These are phyloP conservation scores for Tachyglossus aculeatus DNA, from an alignment of 2,797 vertebrate species.

Conservation along the genomic window DNA sequence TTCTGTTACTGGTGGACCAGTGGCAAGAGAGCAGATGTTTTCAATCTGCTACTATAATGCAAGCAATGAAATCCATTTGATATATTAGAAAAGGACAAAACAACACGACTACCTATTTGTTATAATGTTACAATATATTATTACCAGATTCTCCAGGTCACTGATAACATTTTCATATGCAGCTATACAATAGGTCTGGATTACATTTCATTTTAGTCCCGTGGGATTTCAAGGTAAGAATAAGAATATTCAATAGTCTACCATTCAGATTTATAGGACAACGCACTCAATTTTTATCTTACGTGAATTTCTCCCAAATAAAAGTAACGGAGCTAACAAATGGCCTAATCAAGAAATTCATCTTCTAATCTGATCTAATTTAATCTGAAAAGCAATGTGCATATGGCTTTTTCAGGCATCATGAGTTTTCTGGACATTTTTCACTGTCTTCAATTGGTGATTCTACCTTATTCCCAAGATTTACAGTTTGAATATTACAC, in stretches of 20 bases:
- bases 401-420: too few species aligned
- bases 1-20: constrained; percentile 53
- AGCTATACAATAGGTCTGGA: constrained; percentile 43
- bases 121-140: constrained; percentile 59
- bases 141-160: constrained; percentile 61
- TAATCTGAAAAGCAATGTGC: too few species aligned
- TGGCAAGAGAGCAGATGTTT: constrained; percentile 86
- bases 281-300: constrained; percentile 26
- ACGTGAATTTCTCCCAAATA: constrained; percentile 37
- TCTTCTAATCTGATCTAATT: too few species aligned
- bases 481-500: too few species aligned
- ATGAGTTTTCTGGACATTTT: too few species aligned
- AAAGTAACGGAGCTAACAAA: too few species aligned
- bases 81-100: constrained; percentile 60
- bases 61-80: constrained; percentile 75
- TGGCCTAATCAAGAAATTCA: too few species aligned
- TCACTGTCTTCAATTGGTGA: too few species aligned
- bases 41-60: constrained; percentile 83
- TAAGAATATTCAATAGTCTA: constrained; percentile 43
- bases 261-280: constrained; percentile 34
- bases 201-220: constrained; percentile 43
- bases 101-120: constrained; percentile 64
- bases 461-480: too few species aligned
- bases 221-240: constrained; percentile 31
- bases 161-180: constrained; percentile 59